Percentiles rank a stretch among this genome's conserved stretches.
These are phyloP conservation scores for Camptogramma bilineatum DNA, from an alignment of 2,888 invertebrate genomes.

Conservation along the genomic window DNA sequence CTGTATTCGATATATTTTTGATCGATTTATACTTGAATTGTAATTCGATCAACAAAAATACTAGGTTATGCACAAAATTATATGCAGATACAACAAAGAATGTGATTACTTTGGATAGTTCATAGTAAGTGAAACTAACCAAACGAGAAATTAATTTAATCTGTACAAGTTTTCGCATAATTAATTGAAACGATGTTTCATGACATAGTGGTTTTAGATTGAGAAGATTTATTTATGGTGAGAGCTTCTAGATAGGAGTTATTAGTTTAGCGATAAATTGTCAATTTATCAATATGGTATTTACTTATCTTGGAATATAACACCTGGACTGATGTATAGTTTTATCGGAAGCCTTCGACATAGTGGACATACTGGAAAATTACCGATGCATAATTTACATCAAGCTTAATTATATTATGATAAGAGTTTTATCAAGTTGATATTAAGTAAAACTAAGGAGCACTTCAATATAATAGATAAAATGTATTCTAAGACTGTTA, in stretches of 20 bases:
- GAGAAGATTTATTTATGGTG: conserved; percentile 36
- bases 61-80: background rate
- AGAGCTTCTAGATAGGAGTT: conserved; percentile 34
- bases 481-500: background rate
- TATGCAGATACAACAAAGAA: conserved; percentile 11
- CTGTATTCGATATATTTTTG: too few relatives aligned
- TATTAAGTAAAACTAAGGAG: background rate
- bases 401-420: conserved; percentile 11
- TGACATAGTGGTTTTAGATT: conserved; percentile 37
- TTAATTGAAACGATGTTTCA: conserved; percentile 38
- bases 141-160: conserved; percentile 38
- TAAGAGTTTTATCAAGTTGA: conserved; percentile 9
- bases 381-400: conserved; percentile 17
- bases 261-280: conserved; percentile 34
- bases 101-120: conserved; percentile 18
- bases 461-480: background rate
- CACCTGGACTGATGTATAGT: conserved; percentile 27
- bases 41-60: background rate
- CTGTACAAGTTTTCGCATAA: conserved; percentile 35
- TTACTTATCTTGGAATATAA: conserved; percentile 27
- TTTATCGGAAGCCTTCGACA: conserved; percentile 30
- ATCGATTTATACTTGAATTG: too few relatives aligned
- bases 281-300: conserved; percentile 33
- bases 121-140: conserved; percentile 31
- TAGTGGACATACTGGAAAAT: conserved; percentile 25